These are phyloP conservation scores for Bradypus variegatus DNA, from an alignment of 2,797 vertebrate genomes.

Conservation along the genomic window DNA sequence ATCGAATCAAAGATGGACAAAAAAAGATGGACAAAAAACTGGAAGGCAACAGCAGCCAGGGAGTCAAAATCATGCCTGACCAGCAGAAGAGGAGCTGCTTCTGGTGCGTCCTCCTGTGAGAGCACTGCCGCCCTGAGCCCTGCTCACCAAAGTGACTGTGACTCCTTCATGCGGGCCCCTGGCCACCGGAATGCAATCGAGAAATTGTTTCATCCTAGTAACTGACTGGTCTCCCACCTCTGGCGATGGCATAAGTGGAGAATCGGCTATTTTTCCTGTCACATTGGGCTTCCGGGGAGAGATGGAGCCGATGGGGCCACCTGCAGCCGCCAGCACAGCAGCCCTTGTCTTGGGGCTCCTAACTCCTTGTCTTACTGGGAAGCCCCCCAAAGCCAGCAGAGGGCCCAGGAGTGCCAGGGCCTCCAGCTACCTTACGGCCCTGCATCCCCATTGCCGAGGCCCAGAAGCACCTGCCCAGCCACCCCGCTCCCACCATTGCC, in stretches of 20 bases:
- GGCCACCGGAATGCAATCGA: slow-evolving; percentile 65
- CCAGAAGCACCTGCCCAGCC: background rate
- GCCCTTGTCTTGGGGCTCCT: background rate
- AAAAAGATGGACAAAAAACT: slow-evolving; percentile 99
- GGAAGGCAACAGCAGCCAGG: slow-evolving; percentile 95
- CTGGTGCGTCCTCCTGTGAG: slow-evolving; percentile 94
- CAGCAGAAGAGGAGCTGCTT: slow-evolving; percentile 98
- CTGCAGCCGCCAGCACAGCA: too few relatives aligned
- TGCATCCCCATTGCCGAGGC: background rate
- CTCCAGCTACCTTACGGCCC: background rate
- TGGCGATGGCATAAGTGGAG: slow-evolving; percentile 66
- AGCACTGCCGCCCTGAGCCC: slow-evolving; percentile 71
- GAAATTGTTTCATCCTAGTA: slow-evolving; percentile 73
- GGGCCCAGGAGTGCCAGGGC: background rate
- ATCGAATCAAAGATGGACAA: slow-evolving; percentile 99
- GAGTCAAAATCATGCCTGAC: slow-evolving; percentile 91
- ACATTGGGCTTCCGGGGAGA: slow-evolving; percentile 35
- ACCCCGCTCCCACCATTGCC: background rate
- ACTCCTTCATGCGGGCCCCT: slow-evolving; percentile 70
- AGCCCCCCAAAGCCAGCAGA: background rate
- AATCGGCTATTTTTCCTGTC: slow-evolving; percentile 57
- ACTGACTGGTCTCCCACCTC: slow-evolving; percentile 64
- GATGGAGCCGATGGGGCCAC: background rate
- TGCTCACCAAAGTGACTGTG: slow-evolving; percentile 83
- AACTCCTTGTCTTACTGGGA: background rate